Conservation (phyloP, 2,888 invertebrate genomes). For the Dioctria linearis region DNA sequence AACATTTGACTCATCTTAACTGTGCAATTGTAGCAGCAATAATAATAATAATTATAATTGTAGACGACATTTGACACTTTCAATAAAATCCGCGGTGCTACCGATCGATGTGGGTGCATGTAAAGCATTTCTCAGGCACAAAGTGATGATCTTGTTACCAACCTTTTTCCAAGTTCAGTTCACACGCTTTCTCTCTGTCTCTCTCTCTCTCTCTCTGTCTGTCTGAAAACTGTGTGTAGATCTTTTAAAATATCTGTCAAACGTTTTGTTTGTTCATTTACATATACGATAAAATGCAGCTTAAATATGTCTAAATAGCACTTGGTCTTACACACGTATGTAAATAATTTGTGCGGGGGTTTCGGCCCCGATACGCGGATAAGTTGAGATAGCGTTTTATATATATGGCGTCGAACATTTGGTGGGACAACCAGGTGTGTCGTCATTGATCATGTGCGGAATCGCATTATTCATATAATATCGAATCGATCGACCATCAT, state of each 20-base stretch:
- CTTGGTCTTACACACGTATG: neutral
- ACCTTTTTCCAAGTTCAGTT: conserved; percentile 66
- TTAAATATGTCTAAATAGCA: conserved; percentile 29
- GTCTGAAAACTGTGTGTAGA: conserved; percentile 25
- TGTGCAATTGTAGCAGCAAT: neutral
- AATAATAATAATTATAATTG: neutral
- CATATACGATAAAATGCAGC: conserved; percentile 28
- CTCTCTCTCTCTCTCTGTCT: conserved; percentile 69
- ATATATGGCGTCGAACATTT: neutral
- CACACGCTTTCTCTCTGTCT: conserved; percentile 70
- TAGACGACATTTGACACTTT: conserved; percentile 39
- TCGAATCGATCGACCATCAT: conserved; percentile 10
- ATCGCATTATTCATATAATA: conserved; percentile 3
- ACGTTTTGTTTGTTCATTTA: conserved; percentile 32
- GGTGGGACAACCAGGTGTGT: conserved; percentile 12
- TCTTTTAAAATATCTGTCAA: neutral
- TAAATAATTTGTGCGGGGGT: conserved; percentile 2
- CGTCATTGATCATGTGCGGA: conserved; percentile 43
- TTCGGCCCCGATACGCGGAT: neutral
- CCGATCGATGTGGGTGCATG: neutral
- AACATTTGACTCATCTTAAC: conserved; percentile 22
- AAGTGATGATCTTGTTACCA: conserved; percentile 37
- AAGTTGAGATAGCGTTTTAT: too few species aligned
- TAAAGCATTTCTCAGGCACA: conserved; percentile 5
- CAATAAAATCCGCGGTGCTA: conserved; percentile 31